Percentiles rank a stretch among this genome's conserved stretches.
phyloP scores from a whole-genome alignment of 2,888 invertebrate species.

The Ommatoiulus sabulosus region DNA sequence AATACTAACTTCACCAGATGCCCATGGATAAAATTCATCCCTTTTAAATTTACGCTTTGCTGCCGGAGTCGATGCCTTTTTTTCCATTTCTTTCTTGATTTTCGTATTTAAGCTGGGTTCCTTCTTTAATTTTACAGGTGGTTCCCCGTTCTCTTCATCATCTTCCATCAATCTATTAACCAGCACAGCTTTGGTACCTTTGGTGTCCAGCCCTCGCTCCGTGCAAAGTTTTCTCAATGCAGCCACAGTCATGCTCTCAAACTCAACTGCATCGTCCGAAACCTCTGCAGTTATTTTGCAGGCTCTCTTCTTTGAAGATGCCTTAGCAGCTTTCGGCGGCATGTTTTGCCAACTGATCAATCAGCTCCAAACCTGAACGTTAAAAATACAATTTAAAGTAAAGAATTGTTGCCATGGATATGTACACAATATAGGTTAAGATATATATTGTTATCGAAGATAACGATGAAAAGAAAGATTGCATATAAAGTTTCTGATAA shows the following conservation, averaged over 20 bases:
- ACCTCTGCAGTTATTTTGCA: background rate
- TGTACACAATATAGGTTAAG: too few species aligned
- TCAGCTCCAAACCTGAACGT: background rate
- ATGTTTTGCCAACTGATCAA: background rate
- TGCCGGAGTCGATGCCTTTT: background rate
- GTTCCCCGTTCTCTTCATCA: slow-evolving; percentile 40
- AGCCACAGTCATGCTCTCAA: slow-evolving; percentile 36
- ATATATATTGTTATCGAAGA: too few species aligned
- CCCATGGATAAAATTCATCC: background rate
- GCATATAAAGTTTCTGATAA: background rate
- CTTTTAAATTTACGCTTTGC: slow-evolving; percentile 5
- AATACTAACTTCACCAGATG: too few species aligned
- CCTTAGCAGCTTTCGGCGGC: background rate
- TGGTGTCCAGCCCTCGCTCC: slow-evolving; percentile 22
- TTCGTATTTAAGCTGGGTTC: slow-evolving; percentile 60
- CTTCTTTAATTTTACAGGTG: slow-evolving; percentile 58
- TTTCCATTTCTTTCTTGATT: slow-evolving; percentile 58
- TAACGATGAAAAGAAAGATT: too few species aligned
- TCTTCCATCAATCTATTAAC: slow-evolving; percentile 6
- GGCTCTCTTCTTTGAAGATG: background rate
- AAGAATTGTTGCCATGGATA: too few species aligned
- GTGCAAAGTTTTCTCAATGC: slow-evolving; percentile 29
- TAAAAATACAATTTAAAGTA: background rate
- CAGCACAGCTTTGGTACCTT: slow-evolving; percentile 49
- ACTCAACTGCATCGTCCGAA: background rate